A percentile compares a stretch with the other conserved stretches of the same genome.
Evolutionary conservation across 2,888 invertebrate species (phyloP).

Genomic region (Ganaspis brasiliensis): DNA sequence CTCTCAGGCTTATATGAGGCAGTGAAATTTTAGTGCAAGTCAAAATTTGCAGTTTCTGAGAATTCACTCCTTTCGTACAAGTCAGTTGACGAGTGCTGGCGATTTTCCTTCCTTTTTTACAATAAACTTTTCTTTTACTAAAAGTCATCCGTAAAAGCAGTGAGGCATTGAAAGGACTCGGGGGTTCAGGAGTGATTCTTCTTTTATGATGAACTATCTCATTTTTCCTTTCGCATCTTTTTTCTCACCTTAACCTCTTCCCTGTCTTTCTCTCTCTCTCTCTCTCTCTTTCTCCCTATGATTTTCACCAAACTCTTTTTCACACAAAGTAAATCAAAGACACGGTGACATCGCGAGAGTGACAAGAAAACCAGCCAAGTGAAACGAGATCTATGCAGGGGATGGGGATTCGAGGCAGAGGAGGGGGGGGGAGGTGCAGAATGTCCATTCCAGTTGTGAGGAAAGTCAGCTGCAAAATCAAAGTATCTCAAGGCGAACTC

Average conservation of each 20-base stretch:
- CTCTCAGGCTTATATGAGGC: background rate
- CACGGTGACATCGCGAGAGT: conserved; percentile 9
- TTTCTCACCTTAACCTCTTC: background rate
- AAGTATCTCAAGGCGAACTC: conserved; percentile 38
- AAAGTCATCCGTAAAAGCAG: conserved; percentile 41
- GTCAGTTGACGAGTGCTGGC: conserved; percentile 25
- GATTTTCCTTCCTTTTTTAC: conserved; percentile 4
- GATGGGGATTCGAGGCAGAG: no score
- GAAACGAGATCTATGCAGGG: conserved; percentile 16
- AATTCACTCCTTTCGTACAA: background rate
- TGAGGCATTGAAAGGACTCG: conserved; percentile 34
- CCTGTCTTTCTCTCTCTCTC: background rate
- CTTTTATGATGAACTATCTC: conserved; percentile 41
- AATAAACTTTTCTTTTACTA: conserved; percentile 39
- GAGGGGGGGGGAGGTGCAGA: background rate
- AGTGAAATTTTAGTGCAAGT: conserved; percentile 24
- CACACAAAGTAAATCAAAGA: conserved; percentile 29
- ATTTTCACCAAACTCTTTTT: conserved; percentile 11
- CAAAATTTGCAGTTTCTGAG: conserved; percentile 36
- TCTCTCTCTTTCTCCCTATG: background rate
- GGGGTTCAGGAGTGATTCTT: conserved; percentile 34
- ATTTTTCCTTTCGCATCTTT: conserved; percentile 29
- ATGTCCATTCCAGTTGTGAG: conserved; percentile 24
- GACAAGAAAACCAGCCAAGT: conserved; percentile 36
- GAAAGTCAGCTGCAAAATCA: conserved; percentile 39